Conservation (phyloP, 2,888 invertebrate species). For the Pasiphila rectangulata region DNA sequence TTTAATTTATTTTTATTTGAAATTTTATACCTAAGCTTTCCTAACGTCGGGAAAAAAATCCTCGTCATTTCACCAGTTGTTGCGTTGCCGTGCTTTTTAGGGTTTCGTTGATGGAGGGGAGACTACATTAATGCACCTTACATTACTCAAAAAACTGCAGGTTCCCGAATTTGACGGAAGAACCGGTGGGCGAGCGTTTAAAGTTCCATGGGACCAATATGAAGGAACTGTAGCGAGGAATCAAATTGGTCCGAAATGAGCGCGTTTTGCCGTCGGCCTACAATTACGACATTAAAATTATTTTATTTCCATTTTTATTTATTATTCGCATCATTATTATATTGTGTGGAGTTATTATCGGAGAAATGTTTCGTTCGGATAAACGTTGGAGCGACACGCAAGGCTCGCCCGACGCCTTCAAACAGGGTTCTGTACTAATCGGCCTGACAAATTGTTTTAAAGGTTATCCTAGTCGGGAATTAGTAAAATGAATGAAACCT, state of each 20-base stretch:
- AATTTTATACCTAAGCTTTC: background rate
- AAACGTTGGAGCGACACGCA: slow-evolving; percentile 75
- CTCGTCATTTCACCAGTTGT: too few relatives aligned
- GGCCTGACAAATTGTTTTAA: too few relatives aligned
- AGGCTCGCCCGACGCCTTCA: slow-evolving; percentile 50
- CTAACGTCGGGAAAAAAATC: too few relatives aligned
- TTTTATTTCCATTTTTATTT: slow-evolving; percentile 81
- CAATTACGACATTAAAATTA: slow-evolving; percentile 81
- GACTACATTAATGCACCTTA: too few relatives aligned
- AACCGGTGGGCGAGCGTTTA: slow-evolving; percentile 56
- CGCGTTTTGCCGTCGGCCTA: slow-evolving; percentile 61
- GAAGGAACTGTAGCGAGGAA: slow-evolving; percentile 56
- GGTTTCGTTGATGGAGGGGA: too few relatives aligned
- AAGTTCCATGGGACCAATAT: slow-evolving; percentile 65
- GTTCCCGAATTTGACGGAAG: slow-evolving; percentile 28
- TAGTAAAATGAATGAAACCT: too few relatives aligned
- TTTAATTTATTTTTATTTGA: too few relatives aligned
- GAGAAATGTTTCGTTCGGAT: slow-evolving; percentile 81
- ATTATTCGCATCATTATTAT: slow-evolving; percentile 82
- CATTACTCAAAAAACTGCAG: background rate
- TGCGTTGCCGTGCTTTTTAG: too few relatives aligned
- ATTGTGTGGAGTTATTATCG: slow-evolving; percentile 81
- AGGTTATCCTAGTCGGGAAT: too few relatives aligned
- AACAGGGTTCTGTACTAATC: slow-evolving; percentile 52
- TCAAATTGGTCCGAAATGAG: slow-evolving; percentile 63